Evolutionary conservation across 2,888 invertebrate genomes (phyloP).

Genomic region (Polydrusus cervinus): DNA sequence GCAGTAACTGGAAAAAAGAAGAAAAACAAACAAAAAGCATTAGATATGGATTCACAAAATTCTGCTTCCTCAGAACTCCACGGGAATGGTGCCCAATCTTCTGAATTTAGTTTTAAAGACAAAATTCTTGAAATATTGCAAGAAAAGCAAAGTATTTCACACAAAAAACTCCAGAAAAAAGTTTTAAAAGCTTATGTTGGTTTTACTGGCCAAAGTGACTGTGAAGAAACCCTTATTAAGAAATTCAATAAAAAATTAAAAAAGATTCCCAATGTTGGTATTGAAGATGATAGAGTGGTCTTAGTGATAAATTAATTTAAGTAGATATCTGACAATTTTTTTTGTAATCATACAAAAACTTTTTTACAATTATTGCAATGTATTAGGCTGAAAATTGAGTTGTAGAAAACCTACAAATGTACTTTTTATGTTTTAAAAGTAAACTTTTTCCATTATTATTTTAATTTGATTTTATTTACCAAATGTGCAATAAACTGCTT

Average conservation of each 20-base stretch:
- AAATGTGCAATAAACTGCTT: not conserved
- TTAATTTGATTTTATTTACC: not conserved
- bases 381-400: not conserved
- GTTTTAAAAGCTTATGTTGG: constrained; percentile 79
- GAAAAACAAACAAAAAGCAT: constrained; percentile 66
- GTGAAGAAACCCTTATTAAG: constrained; percentile 78
- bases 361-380: too few species aligned
- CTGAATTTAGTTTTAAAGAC: constrained; percentile 60
- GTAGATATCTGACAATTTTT: not conserved
- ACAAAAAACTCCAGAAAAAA: constrained; percentile 85
- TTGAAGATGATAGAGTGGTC: constrained; percentile 73
- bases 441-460: not conserved
- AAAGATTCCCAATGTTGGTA: constrained; percentile 77
- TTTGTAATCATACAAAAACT: not conserved
- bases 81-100: not conserved
- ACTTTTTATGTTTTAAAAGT: too few species aligned
- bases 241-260: constrained; percentile 83
- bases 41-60: not conserved
- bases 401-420: not conserved
- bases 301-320: not conserved
- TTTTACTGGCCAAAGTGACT: constrained; percentile 68
- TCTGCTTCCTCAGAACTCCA: not conserved
- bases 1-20: constrained; percentile 60
- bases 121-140: constrained; percentile 66
- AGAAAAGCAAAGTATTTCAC: constrained; percentile 77